Conservation (phyloP, 2,797 vertebrate genomes). For the Hippopotamyrus pictus region DNA sequence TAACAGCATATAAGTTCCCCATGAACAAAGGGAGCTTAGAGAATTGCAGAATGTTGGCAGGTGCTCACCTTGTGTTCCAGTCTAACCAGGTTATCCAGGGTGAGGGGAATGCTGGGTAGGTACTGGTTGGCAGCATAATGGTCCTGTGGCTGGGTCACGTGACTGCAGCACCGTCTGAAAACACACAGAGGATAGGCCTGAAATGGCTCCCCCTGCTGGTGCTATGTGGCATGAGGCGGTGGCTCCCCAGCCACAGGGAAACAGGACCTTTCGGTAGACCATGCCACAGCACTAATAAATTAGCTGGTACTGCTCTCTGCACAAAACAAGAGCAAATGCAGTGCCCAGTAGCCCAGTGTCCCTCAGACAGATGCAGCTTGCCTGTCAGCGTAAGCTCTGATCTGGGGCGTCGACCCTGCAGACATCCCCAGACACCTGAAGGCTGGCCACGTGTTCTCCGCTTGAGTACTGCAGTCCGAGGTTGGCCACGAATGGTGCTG, state of each 20-base stretch:
- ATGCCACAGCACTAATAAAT: not conserved
- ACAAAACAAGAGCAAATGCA: not conserved
- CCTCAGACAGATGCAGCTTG: conserved; percentile 21
- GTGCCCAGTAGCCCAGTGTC: not conserved
- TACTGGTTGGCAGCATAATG: conserved; percentile 44
- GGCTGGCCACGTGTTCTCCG: conserved; percentile 48
- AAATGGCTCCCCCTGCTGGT: not conserved
- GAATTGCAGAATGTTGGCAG: not conserved
- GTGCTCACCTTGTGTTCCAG: conserved; percentile 46
- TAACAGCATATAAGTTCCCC: not conserved
- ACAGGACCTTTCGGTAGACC: no score
- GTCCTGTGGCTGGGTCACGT: conserved; percentile 47
- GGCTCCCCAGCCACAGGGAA: not conserved
- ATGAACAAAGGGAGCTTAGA: not conserved
- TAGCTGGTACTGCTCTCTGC: not conserved
- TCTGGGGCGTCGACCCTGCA: conserved; percentile 39
- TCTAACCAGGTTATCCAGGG: conserved; percentile 54
- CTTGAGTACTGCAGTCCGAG: conserved; percentile 29
- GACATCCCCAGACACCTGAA: conserved; percentile 52
- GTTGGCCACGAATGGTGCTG: conserved; percentile 31
- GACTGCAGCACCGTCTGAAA: conserved; percentile 52
- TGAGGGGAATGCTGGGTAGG: conserved; percentile 59
- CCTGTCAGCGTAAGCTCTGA: conserved; percentile 40
- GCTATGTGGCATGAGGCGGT: not conserved
- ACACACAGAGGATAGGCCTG: not conserved